phyloP scores from a whole-genome alignment of 1,140 invertebrate genomes.

The Atta texana region DNA sequence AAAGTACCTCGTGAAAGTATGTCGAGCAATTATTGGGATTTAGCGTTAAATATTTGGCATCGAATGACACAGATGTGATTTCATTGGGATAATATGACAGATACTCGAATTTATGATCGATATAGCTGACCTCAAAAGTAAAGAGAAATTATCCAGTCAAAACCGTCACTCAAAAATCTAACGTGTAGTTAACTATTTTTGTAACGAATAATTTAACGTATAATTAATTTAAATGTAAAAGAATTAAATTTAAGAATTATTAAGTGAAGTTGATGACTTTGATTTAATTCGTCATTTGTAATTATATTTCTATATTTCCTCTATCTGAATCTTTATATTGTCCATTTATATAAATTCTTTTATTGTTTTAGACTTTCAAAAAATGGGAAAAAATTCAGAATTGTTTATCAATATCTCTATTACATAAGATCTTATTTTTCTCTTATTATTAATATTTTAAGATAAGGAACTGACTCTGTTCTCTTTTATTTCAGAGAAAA shows the following conservation, averaged over 20 bases:
- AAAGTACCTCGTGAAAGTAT: constrained; percentile 40
- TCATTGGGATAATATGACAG: background rate
- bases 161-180: background rate
- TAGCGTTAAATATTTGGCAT: constrained; percentile 4
- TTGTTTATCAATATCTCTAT: too few species aligned
- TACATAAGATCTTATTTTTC: too few species aligned
- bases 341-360: too few species aligned
- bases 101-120: background rate
- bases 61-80: background rate
- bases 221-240: constrained; percentile 10
- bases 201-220: background rate
- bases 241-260: background rate
- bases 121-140: background rate
- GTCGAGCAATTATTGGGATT: constrained; percentile 25
- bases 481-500: too few species aligned
- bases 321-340: too few species aligned
- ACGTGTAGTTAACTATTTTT: background rate
- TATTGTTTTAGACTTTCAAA: too few species aligned
- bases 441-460: too few species aligned
- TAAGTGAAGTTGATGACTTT: background rate
- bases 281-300: background rate
- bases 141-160: background rate
- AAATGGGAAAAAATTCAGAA: too few species aligned
- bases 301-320: too few species aligned
- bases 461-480: too few species aligned